Base-by-base conservation (phyloP, 1,140 invertebrate genomes). In the Brachionus rotundiformis region DNA sequence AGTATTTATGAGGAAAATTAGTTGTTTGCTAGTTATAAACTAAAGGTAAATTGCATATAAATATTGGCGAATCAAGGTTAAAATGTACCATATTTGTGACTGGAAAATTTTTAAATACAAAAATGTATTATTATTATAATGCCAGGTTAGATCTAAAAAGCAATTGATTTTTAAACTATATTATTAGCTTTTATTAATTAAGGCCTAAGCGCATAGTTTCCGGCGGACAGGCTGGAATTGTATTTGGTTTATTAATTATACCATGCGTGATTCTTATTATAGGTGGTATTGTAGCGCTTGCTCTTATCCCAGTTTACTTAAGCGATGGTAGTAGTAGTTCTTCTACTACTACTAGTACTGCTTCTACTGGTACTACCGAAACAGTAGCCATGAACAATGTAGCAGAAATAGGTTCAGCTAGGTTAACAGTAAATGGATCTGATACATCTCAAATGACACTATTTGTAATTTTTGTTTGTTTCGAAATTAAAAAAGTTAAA, bases 231-330 rank as follows among this genome's bases (percentile, higher is more conserved):
- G n/a, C n/a, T n/a, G n/a, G n/a, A n/a, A n/a, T 54, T 54, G 4
- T 16, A 19, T 54, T 54, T 54, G 47, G 7, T n/a, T 19, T 54
- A 7, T 7, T 54, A 6, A 16, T 7, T 5, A 23, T 54, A n/a
- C 8, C 36, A 1, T 29, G 63, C 11, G 31, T 31, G 7, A 39
- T 68, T 36, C 13, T 36, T 16, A 0, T 68, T 36, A 68, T 68
- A 33, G 29, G 63, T 19, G 63, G 63, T 5, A 36, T 68, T 39
- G 63, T 68, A 36, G 63, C 63, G 8, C 3, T 68, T 31, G 63
- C 63, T 36, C 63, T 68, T 33, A 68, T 68, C 4, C 63, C 63
- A 68, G 31, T 68, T 36, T 68, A 68, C 3, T 11, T 68, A 7
- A 36, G 29, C 0, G 16, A 23, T 29, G 16, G 33, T 19, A 16